A percentile compares a stretch with the other conserved stretches of the same genome.
Evolutionary conservation across 2,888 invertebrate genomes (phyloP).

Genomic region (Teinopalpus imperialis): DNA sequence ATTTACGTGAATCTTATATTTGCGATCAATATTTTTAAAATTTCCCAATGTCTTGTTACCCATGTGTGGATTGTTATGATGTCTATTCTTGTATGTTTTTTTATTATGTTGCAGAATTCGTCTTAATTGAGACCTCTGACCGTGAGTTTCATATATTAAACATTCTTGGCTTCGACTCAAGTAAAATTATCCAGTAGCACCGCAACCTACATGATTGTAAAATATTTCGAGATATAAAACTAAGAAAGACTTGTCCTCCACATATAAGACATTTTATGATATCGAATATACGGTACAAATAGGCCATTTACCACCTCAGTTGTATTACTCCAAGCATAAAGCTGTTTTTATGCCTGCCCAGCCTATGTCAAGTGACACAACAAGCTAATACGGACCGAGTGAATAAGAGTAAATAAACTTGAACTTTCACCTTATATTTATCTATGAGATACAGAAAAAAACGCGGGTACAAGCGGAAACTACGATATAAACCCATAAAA

Average conservation of each 20-base stretch:
- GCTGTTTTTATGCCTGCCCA: constrained; percentile 40
- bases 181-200: constrained; percentile 18
- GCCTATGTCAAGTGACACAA: constrained; percentile 32
- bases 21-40: constrained; percentile 4
- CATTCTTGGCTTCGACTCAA: constrained; percentile 4
- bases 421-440: constrained; percentile 28
- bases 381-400: constrained; percentile 34
- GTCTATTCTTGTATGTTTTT: constrained; percentile 9
- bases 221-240: constrained; percentile 8
- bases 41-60: too few species aligned
- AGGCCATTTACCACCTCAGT: constrained; percentile 49
- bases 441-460: constrained; percentile 1
- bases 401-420: constrained; percentile 40
- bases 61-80: constrained; percentile 12
- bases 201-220: constrained; percentile 16
- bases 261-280: constrained; percentile 44
- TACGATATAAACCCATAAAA: too few species aligned
- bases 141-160: constrained; percentile 6
- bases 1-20: constrained; percentile 29
- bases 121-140: constrained; percentile 20
- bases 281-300: constrained; percentile 52
- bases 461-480: neutral
- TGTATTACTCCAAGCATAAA: constrained; percentile 40
- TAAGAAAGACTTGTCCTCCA: constrained; percentile 1
- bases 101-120: constrained; percentile 7